phyloP scores from a whole-genome alignment of 2,888 invertebrate species.

The Zygaena filipendulae region DNA sequence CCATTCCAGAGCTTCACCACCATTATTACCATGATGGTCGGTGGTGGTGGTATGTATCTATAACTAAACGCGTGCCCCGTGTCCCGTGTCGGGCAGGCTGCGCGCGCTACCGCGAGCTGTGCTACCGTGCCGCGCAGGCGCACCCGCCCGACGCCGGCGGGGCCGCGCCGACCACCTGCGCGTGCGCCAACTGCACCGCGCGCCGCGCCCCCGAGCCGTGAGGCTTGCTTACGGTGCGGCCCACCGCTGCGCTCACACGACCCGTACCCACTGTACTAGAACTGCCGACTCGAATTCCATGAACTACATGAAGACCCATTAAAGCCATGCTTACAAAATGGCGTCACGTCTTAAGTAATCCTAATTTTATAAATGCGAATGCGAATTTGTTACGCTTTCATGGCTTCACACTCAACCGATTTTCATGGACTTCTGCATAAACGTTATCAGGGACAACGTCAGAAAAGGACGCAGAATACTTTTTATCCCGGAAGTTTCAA shows the following conservation, averaged over 20 bases:
- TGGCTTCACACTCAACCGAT: too few relatives aligned
- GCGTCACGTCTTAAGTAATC: slow-evolving; percentile 25
- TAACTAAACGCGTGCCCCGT: too few relatives aligned
- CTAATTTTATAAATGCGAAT: too few relatives aligned
- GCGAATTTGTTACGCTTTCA: too few relatives aligned
- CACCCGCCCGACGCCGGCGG: slow-evolving; percentile 26
- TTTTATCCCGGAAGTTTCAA: too few relatives aligned
- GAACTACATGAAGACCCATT: slow-evolving; percentile 16
- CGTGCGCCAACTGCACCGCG: slow-evolving; percentile 42
- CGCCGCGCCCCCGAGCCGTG: slow-evolving; percentile 31
- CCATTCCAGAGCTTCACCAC: too few relatives aligned
- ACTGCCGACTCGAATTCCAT: slow-evolving; percentile 10
- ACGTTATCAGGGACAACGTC: too few relatives aligned
- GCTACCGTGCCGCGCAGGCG: slow-evolving; percentile 55
- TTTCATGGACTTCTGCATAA: too few relatives aligned
- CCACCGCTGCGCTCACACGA: slow-evolving; percentile 19
- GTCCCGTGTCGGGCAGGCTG: slow-evolving; percentile 32
- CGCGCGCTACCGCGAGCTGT: slow-evolving; percentile 57
- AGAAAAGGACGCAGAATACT: too few relatives aligned
- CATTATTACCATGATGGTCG: too few relatives aligned
- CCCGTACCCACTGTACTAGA: slow-evolving; percentile 17
- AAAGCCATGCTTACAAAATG: slow-evolving; percentile 16
- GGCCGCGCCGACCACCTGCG: slow-evolving; percentile 31
- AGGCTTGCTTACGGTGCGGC: slow-evolving; percentile 17
- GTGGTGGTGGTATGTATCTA: too few relatives aligned